Percentiles rank a stretch among this genome's conserved stretches.
Conservation (phyloP, 2,888 invertebrate species). For the Parnassius orleans region DNA sequence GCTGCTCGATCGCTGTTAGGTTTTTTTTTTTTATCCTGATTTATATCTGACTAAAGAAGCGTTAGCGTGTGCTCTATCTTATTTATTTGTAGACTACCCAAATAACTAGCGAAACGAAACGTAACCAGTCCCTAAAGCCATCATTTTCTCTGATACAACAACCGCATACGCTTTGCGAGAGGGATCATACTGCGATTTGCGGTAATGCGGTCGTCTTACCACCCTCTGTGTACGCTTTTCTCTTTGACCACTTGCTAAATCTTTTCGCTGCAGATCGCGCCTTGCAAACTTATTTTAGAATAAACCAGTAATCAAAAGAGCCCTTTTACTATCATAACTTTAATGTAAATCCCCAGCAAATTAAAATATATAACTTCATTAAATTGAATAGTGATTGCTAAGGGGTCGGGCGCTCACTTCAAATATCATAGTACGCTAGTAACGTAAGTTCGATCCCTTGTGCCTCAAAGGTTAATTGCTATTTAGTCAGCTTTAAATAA, state of each 20-base stretch:
- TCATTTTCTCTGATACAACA: slow-evolving; percentile 23
- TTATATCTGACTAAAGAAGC: slow-evolving; percentile 55
- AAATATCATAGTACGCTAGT: no score
- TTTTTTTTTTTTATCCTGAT: slow-evolving; percentile 52
- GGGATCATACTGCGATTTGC: slow-evolving; percentile 63
- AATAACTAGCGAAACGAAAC: slow-evolving; percentile 66
- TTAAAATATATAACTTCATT: no score
- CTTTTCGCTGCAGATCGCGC: slow-evolving; percentile 43
- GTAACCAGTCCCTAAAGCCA: slow-evolving; percentile 53
- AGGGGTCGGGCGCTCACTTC: no score
- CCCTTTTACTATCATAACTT: no score
- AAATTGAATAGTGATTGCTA: no score
- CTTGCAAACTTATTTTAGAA: slow-evolving; percentile 15
- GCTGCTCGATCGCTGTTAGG: slow-evolving; percentile 47
- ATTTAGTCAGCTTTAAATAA: no score
- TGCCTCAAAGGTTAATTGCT: slow-evolving; percentile 1
- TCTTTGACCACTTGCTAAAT: slow-evolving; percentile 58
- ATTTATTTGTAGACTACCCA: slow-evolving; percentile 64
- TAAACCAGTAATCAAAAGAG: slow-evolving; percentile 18
- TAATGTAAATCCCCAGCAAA: no score
- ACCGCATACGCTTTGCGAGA: slow-evolving; percentile 46
- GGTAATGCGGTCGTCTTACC: slow-evolving; percentile 57
- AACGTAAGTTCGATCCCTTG: background rate
- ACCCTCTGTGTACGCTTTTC: slow-evolving; percentile 44
- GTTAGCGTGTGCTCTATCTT: slow-evolving; percentile 47